Base-by-base conservation (phyloP, 2,888 invertebrate genomes). In the Fragum whitleyi region DNA sequence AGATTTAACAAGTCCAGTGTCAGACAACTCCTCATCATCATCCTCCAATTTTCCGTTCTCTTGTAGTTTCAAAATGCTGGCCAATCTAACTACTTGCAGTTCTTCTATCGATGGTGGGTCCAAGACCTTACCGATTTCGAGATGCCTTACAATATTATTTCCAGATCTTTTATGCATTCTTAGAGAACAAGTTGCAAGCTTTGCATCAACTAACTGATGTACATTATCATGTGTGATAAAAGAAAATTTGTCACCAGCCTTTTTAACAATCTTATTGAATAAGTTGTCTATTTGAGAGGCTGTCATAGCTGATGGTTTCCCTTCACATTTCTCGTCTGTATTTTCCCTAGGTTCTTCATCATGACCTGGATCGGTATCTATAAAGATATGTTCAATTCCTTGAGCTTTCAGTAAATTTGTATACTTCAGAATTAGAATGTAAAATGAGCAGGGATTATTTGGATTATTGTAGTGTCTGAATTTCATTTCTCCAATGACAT, bases 381-480 rank as follows among this genome's bases (percentile, higher is more conserved):
- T 3, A 47, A 47, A 19, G 16, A 14, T 47, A n/a, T 47, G 3
- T 14, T 47, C 47, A 5, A 47, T 16, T 9, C 16, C 47, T 9
- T 14, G 19, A 14, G 47, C n/a, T 3, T 47, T n/a, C 47, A 47
- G 47, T 47, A 19, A 3, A 5, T 14, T n/a, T 47, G 14, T 47
- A 16, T 47, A 47, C 5, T 14, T 47, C 47, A 19, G 47, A 2
- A 47, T 47, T 47, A 81, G 32, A 16, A 74, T 77, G 36, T 81
- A 77, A 47, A 76, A 81, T 26, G 72, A 61, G 14, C 77, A 26
- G 5, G 76, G 81, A 61, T 81, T 81, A 23, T 29, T 47, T 5
- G 36, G 32, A 51, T 77, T 42, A n/a, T 61, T 36, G 32, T 81
- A 81, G 3, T 81, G 81, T 29, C 81, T 47, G 2, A 77, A 62